Conservation (phyloP, 2,113 vertebrate species). For the Suricata suricatta region DNA sequence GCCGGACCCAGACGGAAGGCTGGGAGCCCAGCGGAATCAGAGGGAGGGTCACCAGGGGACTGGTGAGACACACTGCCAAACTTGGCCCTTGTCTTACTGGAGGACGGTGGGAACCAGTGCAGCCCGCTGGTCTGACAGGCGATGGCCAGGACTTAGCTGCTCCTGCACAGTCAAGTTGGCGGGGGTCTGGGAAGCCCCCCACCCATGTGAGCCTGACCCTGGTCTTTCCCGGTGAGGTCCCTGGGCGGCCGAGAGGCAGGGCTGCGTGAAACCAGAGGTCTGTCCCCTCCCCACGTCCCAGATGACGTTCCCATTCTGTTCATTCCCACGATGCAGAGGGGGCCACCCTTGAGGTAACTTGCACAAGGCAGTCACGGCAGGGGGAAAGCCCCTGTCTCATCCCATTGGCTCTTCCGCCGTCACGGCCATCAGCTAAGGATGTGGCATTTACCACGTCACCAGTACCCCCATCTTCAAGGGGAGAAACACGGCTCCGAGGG, state of each 20-base stretch:
- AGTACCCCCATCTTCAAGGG: neutral
- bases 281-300: neutral
- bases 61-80: neutral
- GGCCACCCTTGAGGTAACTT: no score
- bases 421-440: neutral
- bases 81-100: neutral
- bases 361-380: neutral
- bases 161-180: neutral
- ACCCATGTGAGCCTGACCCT: neutral
- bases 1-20: neutral
- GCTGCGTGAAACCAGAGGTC: neutral
- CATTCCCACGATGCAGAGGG: neutral
- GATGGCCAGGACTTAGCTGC: neutral
- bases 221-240: neutral
- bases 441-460: neutral
- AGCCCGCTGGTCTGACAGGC: neutral
- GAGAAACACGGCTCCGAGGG: neutral
- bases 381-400: no score
- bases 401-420: accelerated
- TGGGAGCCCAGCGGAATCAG: neutral
- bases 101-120: neutral
- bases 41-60: neutral
- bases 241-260: neutral
- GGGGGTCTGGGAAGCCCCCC: neutral
- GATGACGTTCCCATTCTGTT: neutral